These are phyloP conservation scores for Phortica okadai DNA, from an alignment of 2,888 invertebrate species.

Conservation along the genomic window DNA sequence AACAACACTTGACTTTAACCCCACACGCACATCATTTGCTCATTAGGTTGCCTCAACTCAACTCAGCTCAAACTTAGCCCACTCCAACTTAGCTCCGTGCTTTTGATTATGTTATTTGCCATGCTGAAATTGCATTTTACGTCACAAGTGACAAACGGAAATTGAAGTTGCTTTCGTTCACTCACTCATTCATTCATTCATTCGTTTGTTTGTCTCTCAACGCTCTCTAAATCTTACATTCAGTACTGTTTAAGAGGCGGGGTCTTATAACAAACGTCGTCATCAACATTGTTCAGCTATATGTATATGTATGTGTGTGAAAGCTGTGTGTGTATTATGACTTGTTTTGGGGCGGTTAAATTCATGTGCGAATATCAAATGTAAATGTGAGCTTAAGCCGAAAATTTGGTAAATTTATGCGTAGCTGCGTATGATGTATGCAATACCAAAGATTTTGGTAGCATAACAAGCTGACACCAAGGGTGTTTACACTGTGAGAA, in stretches of 20 bases:
- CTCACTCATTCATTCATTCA: constrained; percentile 38
- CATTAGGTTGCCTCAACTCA: constrained; percentile 31
- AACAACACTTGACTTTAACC: constrained; percentile 16
- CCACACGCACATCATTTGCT: constrained; percentile 37
- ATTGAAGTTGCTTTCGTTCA: constrained; percentile 61
- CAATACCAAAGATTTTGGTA: constrained; percentile 35
- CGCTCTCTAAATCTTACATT: constrained; percentile 5
- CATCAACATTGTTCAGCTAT: neutral
- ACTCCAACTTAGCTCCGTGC: neutral
- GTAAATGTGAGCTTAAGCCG: constrained; percentile 61
- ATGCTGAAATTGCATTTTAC: constrained; percentile 64
- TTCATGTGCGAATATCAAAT: constrained; percentile 51
- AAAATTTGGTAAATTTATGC: constrained; percentile 64
- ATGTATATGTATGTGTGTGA: constrained; percentile 7
- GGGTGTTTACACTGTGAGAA: constrained; percentile 20
- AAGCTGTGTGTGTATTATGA: neutral
- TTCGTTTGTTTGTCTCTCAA: constrained; percentile 26
- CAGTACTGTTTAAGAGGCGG: too few relatives aligned
- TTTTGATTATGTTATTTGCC: constrained; percentile 66
- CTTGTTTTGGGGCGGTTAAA: constrained; percentile 26
- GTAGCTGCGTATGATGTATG: constrained; percentile 62
- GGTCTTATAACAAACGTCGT: too few relatives aligned
- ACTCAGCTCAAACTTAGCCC: neutral
- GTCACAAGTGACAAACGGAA: constrained; percentile 65
- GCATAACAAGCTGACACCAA: constrained; percentile 13